Evolutionary conservation across 23 tunicate genomes (phyloP).

Genomic region (Trididemnum clinides): DNA sequence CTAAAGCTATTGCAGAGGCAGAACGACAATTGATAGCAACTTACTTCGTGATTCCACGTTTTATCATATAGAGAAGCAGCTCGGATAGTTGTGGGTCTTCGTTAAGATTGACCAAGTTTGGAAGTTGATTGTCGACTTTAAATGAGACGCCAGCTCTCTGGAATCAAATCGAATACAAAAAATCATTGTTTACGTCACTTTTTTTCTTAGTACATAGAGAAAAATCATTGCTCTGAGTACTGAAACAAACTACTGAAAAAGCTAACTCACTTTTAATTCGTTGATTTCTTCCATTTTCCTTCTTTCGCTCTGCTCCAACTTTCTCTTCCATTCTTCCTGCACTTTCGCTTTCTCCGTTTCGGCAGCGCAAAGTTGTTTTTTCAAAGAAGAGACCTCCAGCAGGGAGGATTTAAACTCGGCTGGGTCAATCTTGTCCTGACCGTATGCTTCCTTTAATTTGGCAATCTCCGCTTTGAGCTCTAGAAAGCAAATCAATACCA

Average conservation of each 20-base stretch:
- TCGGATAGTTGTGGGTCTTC: constrained; percentile 94
- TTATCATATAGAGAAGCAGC: constrained; percentile 74
- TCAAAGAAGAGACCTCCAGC: constrained; percentile 51
- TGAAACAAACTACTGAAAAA: too few species aligned
- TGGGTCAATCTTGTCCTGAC: constrained; percentile 54
- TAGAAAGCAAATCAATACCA: constrained; percentile 11
- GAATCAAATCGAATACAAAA: not conserved
- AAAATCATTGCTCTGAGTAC: too few species aligned
- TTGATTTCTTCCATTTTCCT: constrained; percentile 75
- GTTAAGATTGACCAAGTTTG: constrained; percentile 81
- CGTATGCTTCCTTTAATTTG: constrained; percentile 62
- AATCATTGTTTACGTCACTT: too few species aligned
- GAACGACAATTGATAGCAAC: too few species aligned
- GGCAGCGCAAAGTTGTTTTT: constrained; percentile 46
- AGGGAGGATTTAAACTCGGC: constrained; percentile 53
- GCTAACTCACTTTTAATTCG: constrained; percentile 61
- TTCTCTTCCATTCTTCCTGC: constrained; percentile 56
- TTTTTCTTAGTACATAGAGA: too few species aligned
- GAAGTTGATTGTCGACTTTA: constrained; percentile 88
- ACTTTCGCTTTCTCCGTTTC: constrained; percentile 63
- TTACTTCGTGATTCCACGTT: constrained; percentile 73
- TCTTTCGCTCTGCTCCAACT: constrained; percentile 73
- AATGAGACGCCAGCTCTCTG: constrained; percentile 95
- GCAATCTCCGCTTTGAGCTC: constrained; percentile 86
- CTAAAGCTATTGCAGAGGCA: too few species aligned